Base-by-base conservation (phyloP, 2,113 vertebrate genomes). In the Ellobius talpinus region DNA sequence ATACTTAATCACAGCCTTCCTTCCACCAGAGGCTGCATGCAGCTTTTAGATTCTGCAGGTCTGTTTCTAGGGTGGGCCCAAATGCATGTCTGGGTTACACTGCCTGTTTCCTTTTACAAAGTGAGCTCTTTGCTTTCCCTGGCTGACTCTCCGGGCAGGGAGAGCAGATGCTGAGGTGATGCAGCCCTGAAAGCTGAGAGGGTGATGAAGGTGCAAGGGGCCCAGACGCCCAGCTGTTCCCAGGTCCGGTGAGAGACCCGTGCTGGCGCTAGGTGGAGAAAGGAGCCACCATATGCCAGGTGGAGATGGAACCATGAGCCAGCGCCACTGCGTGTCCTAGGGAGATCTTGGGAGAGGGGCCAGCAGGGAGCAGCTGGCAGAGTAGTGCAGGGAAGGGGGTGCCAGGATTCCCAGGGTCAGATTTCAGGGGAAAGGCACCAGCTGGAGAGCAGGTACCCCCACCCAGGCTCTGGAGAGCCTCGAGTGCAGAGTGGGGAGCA, bases 331-430 rank as follows among this genome's bases (percentile, higher is more conserved):
- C 21, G 1, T 33, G 31, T 19, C 50, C 21, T 0, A 16, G 7
- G 70, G 33, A 79, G 33, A 19, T 21, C 58, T 33, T 13, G 4
- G 85, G 91, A n/a, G 52, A 73, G 3, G 42, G 33, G 17, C 47
- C 36, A n/a, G 45, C 61, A 89, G 63, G 31, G n/a, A 50, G 58
- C 88, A 90, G 85, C 68, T 81, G 90, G 85, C 77, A 77, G 87
- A 8, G 52, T 2, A 24, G 65, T 29, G 24, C 17, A 42, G 1
- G 17, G 36, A 47, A 87, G 13, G 47, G 42, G 52, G 85, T 58
- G n/a, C 42, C 13, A 47, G 72, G n/a, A 55, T 36, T 12, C 9
- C 78, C 52, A 14, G 87, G 88, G n/a, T 97, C 70, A 42, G 70
- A 58, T 93, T 76, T 73, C 90, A 93, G 77, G 42, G 21, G 11